Conservation (phyloP, 2,888 invertebrate genomes). For the Conistra vaccinii region DNA sequence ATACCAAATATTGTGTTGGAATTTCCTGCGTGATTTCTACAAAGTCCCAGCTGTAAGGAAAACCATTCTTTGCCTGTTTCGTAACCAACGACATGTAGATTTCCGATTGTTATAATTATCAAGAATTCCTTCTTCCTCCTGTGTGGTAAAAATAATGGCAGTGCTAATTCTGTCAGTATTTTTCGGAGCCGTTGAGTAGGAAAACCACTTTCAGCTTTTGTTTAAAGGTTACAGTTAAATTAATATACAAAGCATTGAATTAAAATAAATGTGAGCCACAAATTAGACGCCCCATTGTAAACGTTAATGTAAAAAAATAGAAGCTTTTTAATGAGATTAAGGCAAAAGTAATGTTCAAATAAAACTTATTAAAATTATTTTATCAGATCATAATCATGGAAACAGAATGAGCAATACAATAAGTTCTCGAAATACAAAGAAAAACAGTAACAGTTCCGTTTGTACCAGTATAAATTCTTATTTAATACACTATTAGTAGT, state of each 20-base stretch:
- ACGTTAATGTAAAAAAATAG: not conserved
- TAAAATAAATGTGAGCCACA: constrained; percentile 11
- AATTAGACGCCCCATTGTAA: not conserved
- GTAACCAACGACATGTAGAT: not conserved
- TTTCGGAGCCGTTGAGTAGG: not conserved
- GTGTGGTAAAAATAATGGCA: not conserved
- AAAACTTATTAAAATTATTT: constrained; percentile 27
- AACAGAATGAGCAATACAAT: constrained; percentile 11
- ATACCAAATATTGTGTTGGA: not conserved
- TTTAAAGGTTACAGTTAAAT: not conserved
- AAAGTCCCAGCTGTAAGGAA: constrained; percentile 24
- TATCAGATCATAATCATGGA: constrained; percentile 22
- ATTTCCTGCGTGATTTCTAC: constrained; percentile 6
- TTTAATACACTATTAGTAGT: too few relatives aligned
- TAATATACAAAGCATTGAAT: not conserved
- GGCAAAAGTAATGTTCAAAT: not conserved
- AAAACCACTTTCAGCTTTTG: not conserved
- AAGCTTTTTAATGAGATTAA: not conserved
- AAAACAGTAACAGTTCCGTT: too few relatives aligned
- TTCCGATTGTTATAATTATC: constrained; percentile 4
- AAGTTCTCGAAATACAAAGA: constrained; percentile 16
- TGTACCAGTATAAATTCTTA: too few relatives aligned
- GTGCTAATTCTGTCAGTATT: not conserved
- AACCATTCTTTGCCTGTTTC: constrained; percentile 23
- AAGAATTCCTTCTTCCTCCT: not conserved